These are phyloP conservation scores for Drosophila buzzatii DNA, from an alignment of 2,888 invertebrate species.

Conservation along the genomic window DNA sequence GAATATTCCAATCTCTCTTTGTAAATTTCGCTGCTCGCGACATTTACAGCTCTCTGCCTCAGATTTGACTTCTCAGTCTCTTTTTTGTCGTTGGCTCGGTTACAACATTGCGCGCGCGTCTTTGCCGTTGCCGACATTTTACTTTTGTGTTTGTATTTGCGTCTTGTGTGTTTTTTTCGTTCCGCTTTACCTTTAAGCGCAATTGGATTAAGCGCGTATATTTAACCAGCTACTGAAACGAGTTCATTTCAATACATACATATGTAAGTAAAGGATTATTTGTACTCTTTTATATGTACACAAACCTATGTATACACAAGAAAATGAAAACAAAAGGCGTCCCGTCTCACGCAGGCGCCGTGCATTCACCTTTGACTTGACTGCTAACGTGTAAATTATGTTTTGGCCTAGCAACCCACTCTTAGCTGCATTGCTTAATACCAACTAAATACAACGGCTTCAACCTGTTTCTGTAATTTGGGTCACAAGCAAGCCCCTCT, in stretches of 20 bases:
- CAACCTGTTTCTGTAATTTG: conserved; percentile 61
- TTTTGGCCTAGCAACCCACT: conserved; percentile 49
- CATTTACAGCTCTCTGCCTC: conserved; percentile 29
- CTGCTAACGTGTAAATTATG: conserved; percentile 15
- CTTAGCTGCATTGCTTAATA: conserved; percentile 39
- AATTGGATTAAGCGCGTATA: conserved; percentile 45
- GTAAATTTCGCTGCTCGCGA: conserved; percentile 14
- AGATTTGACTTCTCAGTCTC: conserved; percentile 52
- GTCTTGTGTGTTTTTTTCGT: conserved; percentile 25
- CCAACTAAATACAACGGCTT: conserved; percentile 18
- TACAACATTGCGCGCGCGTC: conserved; percentile 67
- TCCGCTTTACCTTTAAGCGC: conserved; percentile 37
- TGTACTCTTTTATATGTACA: conserved; percentile 1
- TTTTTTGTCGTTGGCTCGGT: conserved; percentile 53
- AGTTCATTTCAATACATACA: conserved; percentile 33
- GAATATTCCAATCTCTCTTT: conserved; percentile 17
- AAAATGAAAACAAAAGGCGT: conserved; percentile 14
- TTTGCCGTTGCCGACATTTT: conserved; percentile 36
- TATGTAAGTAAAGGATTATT: conserved; percentile 45
- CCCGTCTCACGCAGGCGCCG: conserved; percentile 49
- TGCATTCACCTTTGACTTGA: conserved; percentile 48
- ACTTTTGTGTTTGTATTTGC: conserved; percentile 48
- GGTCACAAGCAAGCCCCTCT: conserved; percentile 62
- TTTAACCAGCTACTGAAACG: conserved; percentile 35
- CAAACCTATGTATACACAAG: conserved; percentile 13